Evolutionary conservation across 2,888 invertebrate genomes (phyloP).

Genomic region (Bruchidius siliquastri): DNA sequence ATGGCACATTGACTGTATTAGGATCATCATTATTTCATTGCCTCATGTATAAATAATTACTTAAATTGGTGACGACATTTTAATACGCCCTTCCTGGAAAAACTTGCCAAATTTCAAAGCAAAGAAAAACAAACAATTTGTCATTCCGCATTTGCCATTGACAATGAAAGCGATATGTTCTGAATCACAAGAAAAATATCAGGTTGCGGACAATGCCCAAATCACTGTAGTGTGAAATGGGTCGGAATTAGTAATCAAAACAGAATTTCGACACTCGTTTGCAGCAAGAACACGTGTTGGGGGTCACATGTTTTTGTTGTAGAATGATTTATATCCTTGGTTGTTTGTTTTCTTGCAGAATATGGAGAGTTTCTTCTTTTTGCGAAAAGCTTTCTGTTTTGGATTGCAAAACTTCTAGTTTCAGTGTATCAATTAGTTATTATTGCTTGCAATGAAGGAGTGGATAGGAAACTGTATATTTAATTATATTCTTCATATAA

Average conservation of each 20-base stretch:
- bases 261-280: background rate
- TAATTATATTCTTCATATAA: background rate
- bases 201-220: background rate
- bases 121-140: background rate
- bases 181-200: background rate
- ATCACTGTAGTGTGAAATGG: background rate
- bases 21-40: no score
- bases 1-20: no score
- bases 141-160: background rate
- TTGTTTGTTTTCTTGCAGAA: background rate
- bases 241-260: background rate
- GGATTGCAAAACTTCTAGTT: background rate
- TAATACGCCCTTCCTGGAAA: background rate
- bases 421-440: background rate
- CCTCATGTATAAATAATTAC: background rate
- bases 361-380: background rate
- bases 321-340: background rate
- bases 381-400: background rate
- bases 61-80: background rate
- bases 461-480: background rate
- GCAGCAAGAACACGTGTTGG: background rate
- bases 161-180: background rate
- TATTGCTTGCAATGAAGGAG: background rate
- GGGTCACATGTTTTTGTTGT: background rate
- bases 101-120: background rate